These are phyloP conservation scores for Eupsittula cactorum DNA, from an alignment of 2,113 vertebrate species.

Conservation along the genomic window DNA sequence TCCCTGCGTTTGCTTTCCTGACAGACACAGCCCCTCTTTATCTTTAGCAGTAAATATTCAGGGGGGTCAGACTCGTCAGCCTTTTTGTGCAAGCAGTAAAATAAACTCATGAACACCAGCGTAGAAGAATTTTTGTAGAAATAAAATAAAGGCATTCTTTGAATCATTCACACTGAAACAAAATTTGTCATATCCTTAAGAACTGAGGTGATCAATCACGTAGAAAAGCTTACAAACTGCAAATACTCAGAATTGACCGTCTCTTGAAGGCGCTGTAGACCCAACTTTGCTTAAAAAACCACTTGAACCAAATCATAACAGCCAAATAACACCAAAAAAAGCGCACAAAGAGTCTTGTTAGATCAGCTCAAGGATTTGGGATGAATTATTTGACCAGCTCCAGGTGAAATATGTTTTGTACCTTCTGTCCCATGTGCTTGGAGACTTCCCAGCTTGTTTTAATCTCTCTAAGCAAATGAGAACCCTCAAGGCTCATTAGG, in stretches of 20 bases:
- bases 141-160: not conserved
- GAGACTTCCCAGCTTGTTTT: slow-evolving; percentile 61
- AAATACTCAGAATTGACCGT: not conserved
- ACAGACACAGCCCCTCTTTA: not conserved
- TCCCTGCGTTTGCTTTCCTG: not conserved
- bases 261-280: not conserved
- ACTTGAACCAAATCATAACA: not conserved
- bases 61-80: not conserved
- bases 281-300: not conserved
- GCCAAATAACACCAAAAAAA: not conserved
- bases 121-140: not conserved
- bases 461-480: slow-evolving; percentile 70
- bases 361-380: not conserved
- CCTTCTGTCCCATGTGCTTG: not conserved
- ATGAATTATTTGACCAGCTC: not conserved
- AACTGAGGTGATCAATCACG: not conserved
- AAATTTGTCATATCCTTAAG: not conserved
- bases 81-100: not conserved
- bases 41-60: not conserved
- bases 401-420: not conserved
- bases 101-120: not conserved
- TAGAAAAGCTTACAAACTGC: not conserved
- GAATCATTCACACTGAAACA: not conserved
- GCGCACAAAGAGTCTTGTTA: not conserved
- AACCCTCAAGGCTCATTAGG: slow-evolving; percentile 74